Conservation (phyloP, 2,113 vertebrate genomes). For the Pelusios castaneus region DNA sequence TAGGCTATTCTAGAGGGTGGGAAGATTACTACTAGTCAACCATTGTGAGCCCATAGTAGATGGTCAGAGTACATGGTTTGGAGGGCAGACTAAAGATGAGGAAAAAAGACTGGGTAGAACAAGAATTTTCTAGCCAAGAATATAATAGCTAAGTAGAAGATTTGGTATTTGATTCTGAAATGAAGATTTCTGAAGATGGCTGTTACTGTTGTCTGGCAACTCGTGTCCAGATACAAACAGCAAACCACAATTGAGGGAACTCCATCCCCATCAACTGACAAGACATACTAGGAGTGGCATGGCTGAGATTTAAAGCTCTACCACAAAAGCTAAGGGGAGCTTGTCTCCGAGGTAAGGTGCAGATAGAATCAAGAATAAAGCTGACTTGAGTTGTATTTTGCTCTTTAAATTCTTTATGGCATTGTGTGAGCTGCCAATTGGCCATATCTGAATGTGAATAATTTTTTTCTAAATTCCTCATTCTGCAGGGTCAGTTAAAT, state of each 20-base stretch:
- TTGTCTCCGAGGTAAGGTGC: neutral
- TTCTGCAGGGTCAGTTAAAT: neutral
- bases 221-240: rapidly evolving
- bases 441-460: neutral
- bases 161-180: neutral
- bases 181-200: neutral
- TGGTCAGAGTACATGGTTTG: neutral
- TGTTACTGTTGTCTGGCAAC: rapidly evolving
- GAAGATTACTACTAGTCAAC: neutral
- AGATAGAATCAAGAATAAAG: neutral
- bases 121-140: neutral
- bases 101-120: neutral
- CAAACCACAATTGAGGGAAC: rapidly evolving
- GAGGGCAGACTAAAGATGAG: neutral
- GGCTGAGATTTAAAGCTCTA: neutral
- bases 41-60: neutral
- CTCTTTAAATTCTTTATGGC: neutral
- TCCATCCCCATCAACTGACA: neutral
- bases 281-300: neutral
- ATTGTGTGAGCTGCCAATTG: neutral
- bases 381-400: neutral
- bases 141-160: neutral
- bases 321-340: neutral
- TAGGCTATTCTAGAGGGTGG: neutral
- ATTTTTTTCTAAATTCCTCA: neutral